Conservation (phyloP, 2,797 vertebrate genomes). For the Spondyliosoma cantharus region DNA sequence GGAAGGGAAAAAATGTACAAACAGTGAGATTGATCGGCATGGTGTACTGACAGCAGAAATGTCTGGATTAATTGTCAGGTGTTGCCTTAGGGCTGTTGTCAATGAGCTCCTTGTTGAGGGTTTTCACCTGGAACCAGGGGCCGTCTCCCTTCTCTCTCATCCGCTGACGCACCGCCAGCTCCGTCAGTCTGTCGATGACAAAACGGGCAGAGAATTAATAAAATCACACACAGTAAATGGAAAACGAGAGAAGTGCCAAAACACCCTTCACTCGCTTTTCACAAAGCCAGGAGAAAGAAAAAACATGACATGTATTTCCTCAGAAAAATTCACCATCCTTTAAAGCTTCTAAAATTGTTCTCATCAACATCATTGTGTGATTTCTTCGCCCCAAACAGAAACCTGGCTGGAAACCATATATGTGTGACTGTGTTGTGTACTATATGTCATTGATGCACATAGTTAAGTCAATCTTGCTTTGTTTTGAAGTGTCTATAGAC, state of each 20-base stretch:
- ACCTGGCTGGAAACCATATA: not conserved
- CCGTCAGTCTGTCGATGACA: conserved; percentile 79
- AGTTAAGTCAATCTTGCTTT: not conserved
- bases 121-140: conserved; percentile 88
- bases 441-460: too few species aligned
- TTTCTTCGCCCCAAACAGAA: not conserved
- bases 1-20: conserved; percentile 76
- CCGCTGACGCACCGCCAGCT: conserved; percentile 85
- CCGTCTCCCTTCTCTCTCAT: conserved; percentile 93
- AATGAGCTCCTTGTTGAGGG: conserved; percentile 85
- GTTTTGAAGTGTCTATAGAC: not conserved
- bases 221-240: not conserved
- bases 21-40: conserved; percentile 64
- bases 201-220: conserved; percentile 31
- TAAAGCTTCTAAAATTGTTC: not conserved
- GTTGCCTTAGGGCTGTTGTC: conserved; percentile 85
- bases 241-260: not conserved
- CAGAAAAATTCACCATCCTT: not conserved
- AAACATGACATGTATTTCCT: not conserved
- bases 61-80: conserved; percentile 87
- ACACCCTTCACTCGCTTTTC: not conserved
- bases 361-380: not conserved
- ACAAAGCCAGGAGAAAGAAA: not conserved
- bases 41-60: conserved; percentile 44
- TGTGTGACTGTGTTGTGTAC: not conserved